Evolutionary conservation across 2,888 invertebrate species (phyloP).

Genomic region (Tipula lateralis): DNA sequence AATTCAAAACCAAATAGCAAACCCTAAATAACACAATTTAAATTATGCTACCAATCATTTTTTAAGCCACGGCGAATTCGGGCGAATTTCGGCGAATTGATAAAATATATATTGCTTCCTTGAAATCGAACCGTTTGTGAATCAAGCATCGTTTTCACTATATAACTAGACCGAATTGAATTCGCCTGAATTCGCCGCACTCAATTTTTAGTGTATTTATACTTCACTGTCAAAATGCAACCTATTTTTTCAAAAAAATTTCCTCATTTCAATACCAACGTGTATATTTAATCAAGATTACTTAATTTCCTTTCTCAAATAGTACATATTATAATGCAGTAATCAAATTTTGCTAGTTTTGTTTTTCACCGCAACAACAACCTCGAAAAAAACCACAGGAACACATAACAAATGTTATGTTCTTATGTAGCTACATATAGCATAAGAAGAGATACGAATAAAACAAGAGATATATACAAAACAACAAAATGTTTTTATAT

Average conservation of each 20-base stretch:
- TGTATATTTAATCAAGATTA: background rate
- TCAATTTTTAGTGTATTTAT: background rate
- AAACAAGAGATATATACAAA: background rate
- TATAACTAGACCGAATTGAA: background rate
- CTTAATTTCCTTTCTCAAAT: background rate
- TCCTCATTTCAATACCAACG: background rate
- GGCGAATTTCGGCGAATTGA: background rate
- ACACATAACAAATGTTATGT: background rate
- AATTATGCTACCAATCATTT: background rate
- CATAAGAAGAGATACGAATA: slow-evolving; percentile 8
- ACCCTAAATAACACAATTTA: background rate
- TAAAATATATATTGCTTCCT: background rate
- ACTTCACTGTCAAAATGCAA: background rate
- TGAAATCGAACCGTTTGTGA: background rate
- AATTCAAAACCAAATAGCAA: background rate
- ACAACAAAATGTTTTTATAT: background rate
- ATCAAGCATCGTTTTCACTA: no score
- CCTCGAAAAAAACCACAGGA: background rate
- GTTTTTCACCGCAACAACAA: background rate
- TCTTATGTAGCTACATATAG: background rate
- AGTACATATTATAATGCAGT: background rate
- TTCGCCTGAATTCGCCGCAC: background rate
- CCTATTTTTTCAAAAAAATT: background rate
- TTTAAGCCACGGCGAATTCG: background rate
- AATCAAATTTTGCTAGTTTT: background rate